Conservation (phyloP, 2,113 vertebrate species). For the Marmota flaviventris region DNA sequence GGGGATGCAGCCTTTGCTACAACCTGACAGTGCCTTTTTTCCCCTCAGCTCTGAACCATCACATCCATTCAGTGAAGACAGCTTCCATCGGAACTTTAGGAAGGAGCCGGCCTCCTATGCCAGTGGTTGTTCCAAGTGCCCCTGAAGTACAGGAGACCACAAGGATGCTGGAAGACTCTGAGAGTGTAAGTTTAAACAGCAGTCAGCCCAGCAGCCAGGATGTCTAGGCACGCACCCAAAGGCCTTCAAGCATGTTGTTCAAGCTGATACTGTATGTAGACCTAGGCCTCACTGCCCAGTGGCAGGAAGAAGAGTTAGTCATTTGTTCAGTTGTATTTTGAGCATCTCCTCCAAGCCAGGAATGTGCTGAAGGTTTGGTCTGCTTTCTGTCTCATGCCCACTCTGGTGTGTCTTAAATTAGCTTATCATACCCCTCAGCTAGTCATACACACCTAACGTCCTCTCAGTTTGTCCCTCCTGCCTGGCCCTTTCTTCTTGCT, state of each 20-base stretch:
- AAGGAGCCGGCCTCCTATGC: slow-evolving; percentile 95
- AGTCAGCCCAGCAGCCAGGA: neutral
- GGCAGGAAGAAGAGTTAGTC: neutral
- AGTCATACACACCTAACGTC: neutral
- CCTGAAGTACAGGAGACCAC: slow-evolving; percentile 95
- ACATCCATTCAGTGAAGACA: slow-evolving; percentile 95
- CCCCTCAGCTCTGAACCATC: slow-evolving; percentile 90
- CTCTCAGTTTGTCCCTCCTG: neutral
- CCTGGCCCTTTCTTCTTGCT: neutral
- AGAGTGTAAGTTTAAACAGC: slow-evolving; percentile 92
- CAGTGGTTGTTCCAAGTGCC: slow-evolving; percentile 96
- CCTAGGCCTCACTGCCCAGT: neutral
- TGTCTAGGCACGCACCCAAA: neutral
- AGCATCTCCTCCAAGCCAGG: neutral
- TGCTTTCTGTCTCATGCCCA: neutral
- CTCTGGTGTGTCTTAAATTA: neutral
- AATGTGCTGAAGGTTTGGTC: neutral
- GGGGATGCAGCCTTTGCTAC: neutral
- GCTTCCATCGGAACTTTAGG: slow-evolving; percentile 97
- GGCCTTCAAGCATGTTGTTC: too few species aligned
- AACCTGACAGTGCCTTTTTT: neutral
- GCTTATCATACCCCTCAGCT: neutral
- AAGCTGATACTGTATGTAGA: neutral
- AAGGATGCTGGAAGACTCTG: slow-evolving; percentile 96
- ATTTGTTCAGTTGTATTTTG: fast-evolving